Base-by-base conservation (phyloP, 2,797 vertebrate species). In the Sebastes cheni region DNA sequence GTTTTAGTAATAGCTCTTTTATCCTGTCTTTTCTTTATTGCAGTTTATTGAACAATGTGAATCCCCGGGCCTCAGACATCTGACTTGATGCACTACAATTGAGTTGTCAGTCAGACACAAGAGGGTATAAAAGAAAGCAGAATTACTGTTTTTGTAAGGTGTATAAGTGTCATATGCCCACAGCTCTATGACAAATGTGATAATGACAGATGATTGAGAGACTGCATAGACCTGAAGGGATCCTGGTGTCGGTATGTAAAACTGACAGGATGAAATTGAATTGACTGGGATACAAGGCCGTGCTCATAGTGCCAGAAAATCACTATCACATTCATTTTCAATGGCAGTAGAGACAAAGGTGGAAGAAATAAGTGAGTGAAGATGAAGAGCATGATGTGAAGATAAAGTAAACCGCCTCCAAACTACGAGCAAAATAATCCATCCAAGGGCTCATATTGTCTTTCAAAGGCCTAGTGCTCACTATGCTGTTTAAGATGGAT, bases 191-290 rank as follows among this genome's bases (percentile, higher is more conserved):
- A 59, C 65, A 71, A 30, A 76, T 65, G 58, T 46, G 54, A 79
- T 75, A 50, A 84, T 75, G 67, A 50, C 50, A 54, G 65, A 77
- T 76, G 70, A 75, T 52, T 62, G 34, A 58, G 73, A 32, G 67
- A 62, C 58, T 52, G 46, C 11, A 29, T 52, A 52, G 46, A n/a
- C 46, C 20, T n/a, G 16, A 30, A 25, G 75, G 13, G 54, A 64
- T 72, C 67, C 70, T 60, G 23, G 14, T 55, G 71, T 75, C 25
- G 5, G 27, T 60, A 14, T n/a, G 39, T 4, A n/a, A 30, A 55
- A 36, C 29, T 73, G 77, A 79, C 18, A 22, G 30, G 61, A 20
- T 56, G 34, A 5, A 54, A 52, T 27, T 60, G 20, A 71, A 80
- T 32, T 60, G 29, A 67, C 39, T 13, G 36, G 16, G 27, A 50